Base-by-base conservation (phyloP, 1,140 invertebrate species). In the Papilio glaucus region DNA sequence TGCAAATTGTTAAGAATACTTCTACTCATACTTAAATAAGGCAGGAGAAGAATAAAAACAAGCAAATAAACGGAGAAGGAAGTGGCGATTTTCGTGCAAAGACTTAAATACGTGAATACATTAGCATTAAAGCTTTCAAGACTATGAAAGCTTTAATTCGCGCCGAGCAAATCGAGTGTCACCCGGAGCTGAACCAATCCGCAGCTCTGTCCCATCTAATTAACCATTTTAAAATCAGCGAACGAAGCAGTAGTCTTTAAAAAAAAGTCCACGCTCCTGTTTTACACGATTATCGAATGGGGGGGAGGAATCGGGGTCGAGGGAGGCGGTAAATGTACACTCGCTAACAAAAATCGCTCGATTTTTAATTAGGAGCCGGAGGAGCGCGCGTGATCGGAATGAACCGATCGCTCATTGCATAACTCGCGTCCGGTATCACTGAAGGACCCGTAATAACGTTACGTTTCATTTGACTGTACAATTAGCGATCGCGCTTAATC, bases 331-430 rank as follows among this genome's bases (percentile, higher is more conserved):
- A 82, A 84, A 86, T 83, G 86, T 89, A 88, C 84, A 85, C 80
- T 84, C 79, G 77, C 81, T 81, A 85, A 85, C 85, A 88, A 90
- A 88, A 90, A 89, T 88, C 81, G 81, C 82, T 90, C 88, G 88
- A 89, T 90, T 90, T 90, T 90, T 89, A 90, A 90, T 90, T 90
- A 90, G 86, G 79, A 82, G 75, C 79, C 70, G 79, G 81, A 77
- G 75, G 77, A 75, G 77, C 76, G 70, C 76, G 82, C 88, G 88
- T 90, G 88, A 90, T 82, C 85, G 77, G 88, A 87, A 85, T 88
- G 79, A 76, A 79, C 71, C 75, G 77, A 82, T 84, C 79, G 77
- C 80, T 86, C 84, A 82, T 84, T 83, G 84, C 81, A 81, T 83
- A 83, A 79, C 80, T 79, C 74, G 72, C 77, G 78, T 79, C 72